Percentiles rank a stretch among this genome's conserved stretches.
Conservation (phyloP, 2,113 vertebrate species). For the Podarcis raffonei region DNA sequence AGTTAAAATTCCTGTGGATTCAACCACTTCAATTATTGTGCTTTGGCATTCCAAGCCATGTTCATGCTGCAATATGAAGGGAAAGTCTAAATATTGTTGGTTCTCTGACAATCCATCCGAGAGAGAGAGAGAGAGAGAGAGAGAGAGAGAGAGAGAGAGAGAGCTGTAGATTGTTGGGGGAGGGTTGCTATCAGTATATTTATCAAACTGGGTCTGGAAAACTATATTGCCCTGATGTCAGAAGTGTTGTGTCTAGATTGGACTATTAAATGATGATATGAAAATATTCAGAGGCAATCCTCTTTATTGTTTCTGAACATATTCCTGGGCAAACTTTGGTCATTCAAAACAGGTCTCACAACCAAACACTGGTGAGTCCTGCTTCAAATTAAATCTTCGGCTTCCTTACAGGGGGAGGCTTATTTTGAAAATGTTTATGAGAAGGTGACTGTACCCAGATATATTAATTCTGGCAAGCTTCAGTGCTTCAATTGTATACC, state of each 20-base stretch:
- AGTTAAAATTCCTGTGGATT: slow-evolving; percentile 61
- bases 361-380: background rate
- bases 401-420: background rate
- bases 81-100: slow-evolving; percentile 24
- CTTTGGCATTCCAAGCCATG: slow-evolving; percentile 52
- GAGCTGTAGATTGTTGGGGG: background rate
- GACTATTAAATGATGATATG: background rate
- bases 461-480: background rate
- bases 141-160: too few relatives aligned
- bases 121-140: too few relatives aligned
- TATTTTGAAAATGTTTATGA: background rate
- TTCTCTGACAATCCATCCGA: slow-evolving; percentile 1
- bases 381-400: background rate
- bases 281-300: background rate
- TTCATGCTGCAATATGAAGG: slow-evolving; percentile 28
- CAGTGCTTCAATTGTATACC: background rate
- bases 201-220: background rate
- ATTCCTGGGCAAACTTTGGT: background rate
- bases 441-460: background rate
- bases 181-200: background rate
- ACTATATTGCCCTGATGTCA: background rate
- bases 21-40: slow-evolving; percentile 57
- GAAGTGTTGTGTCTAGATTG: background rate
- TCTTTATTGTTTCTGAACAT: background rate
- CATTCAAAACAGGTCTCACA: background rate